These are phyloP conservation scores for Nasonia oneida DNA, from an alignment of 2,888 invertebrate species.

Conservation along the genomic window DNA sequence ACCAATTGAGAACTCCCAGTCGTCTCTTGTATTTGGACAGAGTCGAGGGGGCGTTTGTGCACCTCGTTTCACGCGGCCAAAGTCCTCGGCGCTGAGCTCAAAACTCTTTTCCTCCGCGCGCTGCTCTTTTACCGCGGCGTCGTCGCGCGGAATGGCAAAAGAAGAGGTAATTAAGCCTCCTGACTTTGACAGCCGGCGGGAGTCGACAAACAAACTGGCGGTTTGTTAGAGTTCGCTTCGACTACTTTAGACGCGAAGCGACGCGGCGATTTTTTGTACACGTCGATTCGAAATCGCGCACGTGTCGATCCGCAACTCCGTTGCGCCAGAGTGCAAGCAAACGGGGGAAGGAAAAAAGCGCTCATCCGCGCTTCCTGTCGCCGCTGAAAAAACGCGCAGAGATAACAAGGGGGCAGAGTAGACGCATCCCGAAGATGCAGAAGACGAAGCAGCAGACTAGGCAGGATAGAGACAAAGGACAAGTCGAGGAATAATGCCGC, in stretches of 20 bases:
- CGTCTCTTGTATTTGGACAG: slow-evolving; percentile 34
- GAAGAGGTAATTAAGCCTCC: slow-evolving; percentile 44
- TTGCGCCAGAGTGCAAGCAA: background rate
- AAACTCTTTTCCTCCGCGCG: slow-evolving; percentile 8
- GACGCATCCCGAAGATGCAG: background rate
- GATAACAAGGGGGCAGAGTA: slow-evolving; percentile 18
- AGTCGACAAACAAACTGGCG: slow-evolving; percentile 28
- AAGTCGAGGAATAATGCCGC: slow-evolving; percentile 27
- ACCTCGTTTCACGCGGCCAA: slow-evolving; percentile 42
- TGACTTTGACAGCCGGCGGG: slow-evolving; percentile 17
- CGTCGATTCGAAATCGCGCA: background rate
- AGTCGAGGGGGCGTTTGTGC: slow-evolving; percentile 29
- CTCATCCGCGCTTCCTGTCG: background rate
- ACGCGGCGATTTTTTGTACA: background rate
- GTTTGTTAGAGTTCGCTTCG: background rate
- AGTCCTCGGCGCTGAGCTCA: background rate
- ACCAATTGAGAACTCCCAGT: slow-evolving; percentile 41
- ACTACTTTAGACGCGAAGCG: background rate
- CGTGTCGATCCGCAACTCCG: background rate
- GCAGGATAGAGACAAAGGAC: slow-evolving; percentile 22
- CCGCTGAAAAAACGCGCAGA: background rate
- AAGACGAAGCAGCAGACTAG: background rate
- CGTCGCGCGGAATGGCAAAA: background rate
- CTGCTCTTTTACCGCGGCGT: background rate
- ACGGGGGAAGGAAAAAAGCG: background rate